Evolutionary conservation across 37 sponge, comb jelly and placozoan genomes (phyloP), one percentile per base, ranked within the genome.

Genomic region (Agelas oroides): DNA sequence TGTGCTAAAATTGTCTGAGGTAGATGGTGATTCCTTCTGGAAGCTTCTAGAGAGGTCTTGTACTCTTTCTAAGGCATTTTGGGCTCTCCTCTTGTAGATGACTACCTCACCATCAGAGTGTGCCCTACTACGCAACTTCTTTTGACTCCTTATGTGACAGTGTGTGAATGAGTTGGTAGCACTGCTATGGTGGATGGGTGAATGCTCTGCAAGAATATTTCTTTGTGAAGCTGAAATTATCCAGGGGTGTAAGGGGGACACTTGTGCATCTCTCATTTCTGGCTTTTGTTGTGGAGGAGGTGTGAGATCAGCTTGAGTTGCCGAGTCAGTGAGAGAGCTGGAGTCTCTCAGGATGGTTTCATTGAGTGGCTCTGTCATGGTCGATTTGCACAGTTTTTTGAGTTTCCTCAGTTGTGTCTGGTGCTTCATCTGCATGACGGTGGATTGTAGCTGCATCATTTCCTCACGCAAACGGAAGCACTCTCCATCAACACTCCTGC

Each of bases 311-410:
- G 1, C 53, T 81, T n/a, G 81, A 25, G 70, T 57, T 31, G 59
- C 13, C 2, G 73, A 59, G 35, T 82, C 39, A 5, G 73, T 59
- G 16, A 20, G 11, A 1, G 75, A 53, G 32, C 27, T 25, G 62
- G 62, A 61, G 62, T 61, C 62, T 25, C 27, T 61, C 62, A 25
- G 25, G 14, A 5, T 13, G 25, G 62, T 61, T 23, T 61, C 25
- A 27, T 27, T 5, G 25, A 13, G 25, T 61, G 62, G 25, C 27
- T 73, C 75, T 20, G 84, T 84, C 65, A 63, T 73, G 14, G 75
- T 73, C 20, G 75, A 35, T 60, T 73, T 73, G 59, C 39, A 71
- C 24, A 71, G 25, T 3, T 2, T 41, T 35, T 71, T 40, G 38
- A 71, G 33, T 0, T 65, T 62, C 34, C 24, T 18, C 55, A 65